A percentile compares a stretch with the other conserved stretches of the same genome.
Conservation (phyloP, 1,140 invertebrate genomes). For the Procambarus virginalis region DNA sequence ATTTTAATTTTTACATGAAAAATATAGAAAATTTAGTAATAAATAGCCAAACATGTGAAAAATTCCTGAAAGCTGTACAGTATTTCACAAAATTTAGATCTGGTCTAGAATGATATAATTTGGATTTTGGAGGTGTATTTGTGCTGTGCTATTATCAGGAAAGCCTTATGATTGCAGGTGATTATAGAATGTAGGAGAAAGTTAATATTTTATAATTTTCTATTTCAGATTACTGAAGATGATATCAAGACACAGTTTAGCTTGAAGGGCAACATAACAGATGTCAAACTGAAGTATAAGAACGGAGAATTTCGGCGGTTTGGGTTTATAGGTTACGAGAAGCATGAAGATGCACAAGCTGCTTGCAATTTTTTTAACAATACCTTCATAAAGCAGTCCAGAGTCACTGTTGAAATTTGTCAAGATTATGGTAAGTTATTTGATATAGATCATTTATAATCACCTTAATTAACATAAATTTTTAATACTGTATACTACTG, state of each 20-base stretch:
- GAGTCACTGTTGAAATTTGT: conserved; percentile 42
- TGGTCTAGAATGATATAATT: no score
- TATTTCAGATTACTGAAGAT: conserved; percentile 47
- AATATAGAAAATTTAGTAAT: no score
- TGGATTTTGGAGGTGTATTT: no score
- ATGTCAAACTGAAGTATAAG: conserved; percentile 40
- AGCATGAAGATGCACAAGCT: conserved; percentile 11
- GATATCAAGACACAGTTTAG: conserved; percentile 43
- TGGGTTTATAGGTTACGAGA: conserved; percentile 49
- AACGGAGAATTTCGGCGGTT: conserved; percentile 44
- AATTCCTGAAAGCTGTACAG: no score
- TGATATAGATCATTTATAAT: background rate
- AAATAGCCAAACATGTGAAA: no score
- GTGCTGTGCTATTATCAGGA: no score
- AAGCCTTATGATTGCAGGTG: no score
- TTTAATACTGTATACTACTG: no score
- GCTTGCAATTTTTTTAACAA: conserved; percentile 47
- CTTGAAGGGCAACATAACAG: conserved; percentile 45
- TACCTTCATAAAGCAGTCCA: conserved; percentile 51
- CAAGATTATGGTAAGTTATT: conserved; percentile 29
- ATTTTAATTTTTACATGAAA: no score
- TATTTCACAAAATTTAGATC: no score
- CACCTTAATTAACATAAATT: no score
- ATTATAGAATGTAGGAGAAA: background rate
- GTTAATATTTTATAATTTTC: background rate